These are phyloP conservation scores for Ophioderma brevispina DNA, from an alignment of 35 echinoderm and acorn worm genomes.

Conservation along the genomic window DNA sequence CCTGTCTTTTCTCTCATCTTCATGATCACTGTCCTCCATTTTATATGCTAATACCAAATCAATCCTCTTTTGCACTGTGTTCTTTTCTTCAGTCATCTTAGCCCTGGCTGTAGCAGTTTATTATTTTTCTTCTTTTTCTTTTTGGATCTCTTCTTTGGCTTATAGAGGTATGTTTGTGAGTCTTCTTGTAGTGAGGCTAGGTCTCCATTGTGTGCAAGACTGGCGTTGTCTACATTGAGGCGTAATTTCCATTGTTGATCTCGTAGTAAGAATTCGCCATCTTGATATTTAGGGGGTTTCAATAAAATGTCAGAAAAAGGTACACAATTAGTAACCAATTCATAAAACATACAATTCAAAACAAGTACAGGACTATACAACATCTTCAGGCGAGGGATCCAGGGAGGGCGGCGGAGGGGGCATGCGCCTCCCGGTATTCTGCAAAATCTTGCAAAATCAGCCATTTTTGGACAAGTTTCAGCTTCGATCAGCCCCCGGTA, in stretches of 20 bases:
- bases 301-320: no score
- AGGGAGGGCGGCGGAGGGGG: no score
- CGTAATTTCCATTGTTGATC: background rate
- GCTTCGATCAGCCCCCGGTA: no score
- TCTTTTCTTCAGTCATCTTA: background rate
- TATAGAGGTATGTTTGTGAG: background rate
- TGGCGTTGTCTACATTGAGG: background rate
- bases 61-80: background rate
- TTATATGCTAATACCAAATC: background rate
- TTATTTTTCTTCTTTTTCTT: background rate
- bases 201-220: background rate
- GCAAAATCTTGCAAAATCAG: no score
- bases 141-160: background rate
- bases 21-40: background rate
- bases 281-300: no score
- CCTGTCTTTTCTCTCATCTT: slow-evolving; percentile 49
- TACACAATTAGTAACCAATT: no score
- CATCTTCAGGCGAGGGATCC: no score
- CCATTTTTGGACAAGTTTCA: no score
- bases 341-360: no score
- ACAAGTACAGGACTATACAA: no score
- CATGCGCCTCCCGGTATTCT: no score
- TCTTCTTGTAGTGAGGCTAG: background rate
- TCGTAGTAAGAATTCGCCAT: background rate
- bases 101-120: no score